These are phyloP conservation scores for Drosophila nasuta DNA, from an alignment of 1,140 invertebrate genomes.

Conservation along the genomic window DNA sequence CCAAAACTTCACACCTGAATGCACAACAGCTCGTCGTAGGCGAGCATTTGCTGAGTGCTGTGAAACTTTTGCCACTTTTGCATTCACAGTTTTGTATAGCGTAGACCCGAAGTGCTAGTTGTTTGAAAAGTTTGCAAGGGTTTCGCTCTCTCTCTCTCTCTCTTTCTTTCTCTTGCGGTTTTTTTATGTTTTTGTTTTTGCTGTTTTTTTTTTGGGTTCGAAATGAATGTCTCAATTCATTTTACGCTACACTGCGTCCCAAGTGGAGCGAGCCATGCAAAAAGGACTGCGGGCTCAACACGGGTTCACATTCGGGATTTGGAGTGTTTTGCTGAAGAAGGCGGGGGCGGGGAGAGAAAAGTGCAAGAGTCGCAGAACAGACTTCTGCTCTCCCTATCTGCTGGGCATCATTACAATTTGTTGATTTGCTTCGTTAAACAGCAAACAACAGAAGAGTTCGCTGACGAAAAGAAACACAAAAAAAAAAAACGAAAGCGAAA, in stretches of 20 bases:
- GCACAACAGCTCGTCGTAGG: slow-evolving; percentile 39
- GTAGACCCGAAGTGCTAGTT: slow-evolving; percentile 46
- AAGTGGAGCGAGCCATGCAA: slow-evolving; percentile 78
- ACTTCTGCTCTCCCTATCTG: slow-evolving; percentile 18
- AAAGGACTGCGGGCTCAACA: slow-evolving; percentile 74
- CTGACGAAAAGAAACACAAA: slow-evolving; percentile 13
- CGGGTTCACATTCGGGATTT: slow-evolving; percentile 40
- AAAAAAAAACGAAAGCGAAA: not conserved
- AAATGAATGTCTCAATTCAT: slow-evolving; percentile 81
- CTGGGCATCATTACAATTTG: slow-evolving; percentile 79
- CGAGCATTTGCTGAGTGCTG: slow-evolving; percentile 50
- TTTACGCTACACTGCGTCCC: slow-evolving; percentile 77
- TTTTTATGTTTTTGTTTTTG: slow-evolving; percentile 29
- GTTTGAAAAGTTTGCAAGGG: slow-evolving; percentile 57
- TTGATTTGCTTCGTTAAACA: slow-evolving; percentile 84
- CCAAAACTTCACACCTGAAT: slow-evolving; percentile 79
- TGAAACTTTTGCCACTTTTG: slow-evolving; percentile 74
- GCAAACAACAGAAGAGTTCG: slow-evolving; percentile 66
- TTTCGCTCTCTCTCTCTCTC: slow-evolving; percentile 6
- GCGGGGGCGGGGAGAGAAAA: slow-evolving; percentile 44
- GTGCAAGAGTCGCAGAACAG: slow-evolving; percentile 74
- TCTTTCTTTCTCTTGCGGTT: slow-evolving; percentile 23
- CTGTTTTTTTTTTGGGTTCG: slow-evolving; percentile 41
- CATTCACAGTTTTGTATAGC: slow-evolving; percentile 56
- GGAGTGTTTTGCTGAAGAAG: slow-evolving; percentile 2